phyloP scores from a whole-genome alignment of 2,113 vertebrate species.

The Irena cyanogastra region DNA sequence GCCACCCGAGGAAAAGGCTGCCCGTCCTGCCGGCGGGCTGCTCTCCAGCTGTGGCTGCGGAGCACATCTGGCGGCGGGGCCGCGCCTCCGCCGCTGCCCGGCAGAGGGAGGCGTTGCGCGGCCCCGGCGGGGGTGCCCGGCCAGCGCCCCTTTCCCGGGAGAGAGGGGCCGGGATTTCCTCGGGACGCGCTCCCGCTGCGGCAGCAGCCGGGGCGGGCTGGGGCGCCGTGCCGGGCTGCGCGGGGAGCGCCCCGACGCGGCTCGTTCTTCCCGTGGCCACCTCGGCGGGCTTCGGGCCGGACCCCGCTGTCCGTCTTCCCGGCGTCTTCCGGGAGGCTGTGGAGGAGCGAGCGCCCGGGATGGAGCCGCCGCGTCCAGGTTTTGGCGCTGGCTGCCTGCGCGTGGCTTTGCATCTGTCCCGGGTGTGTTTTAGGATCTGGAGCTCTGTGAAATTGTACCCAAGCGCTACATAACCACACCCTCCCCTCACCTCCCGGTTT shows the following conservation, averaged over 20 bases:
- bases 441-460: not conserved
- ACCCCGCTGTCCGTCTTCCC: accelerated
- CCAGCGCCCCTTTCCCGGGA: not conserved
- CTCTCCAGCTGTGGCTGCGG: not conserved
- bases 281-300: not conserved
- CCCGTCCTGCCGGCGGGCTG: not conserved
- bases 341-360: not conserved
- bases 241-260: not conserved
- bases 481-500: accelerated
- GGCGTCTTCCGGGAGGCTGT: not conserved
- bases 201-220: not conserved
- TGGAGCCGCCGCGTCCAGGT: not conserved
- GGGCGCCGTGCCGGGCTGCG: accelerated
- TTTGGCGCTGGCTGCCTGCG: not conserved
- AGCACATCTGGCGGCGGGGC: not conserved
- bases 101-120: conserved; percentile 1
- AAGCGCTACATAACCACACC: not conserved
- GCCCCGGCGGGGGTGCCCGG: not conserved
- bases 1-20: not conserved
- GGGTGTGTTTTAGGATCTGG: not conserved
- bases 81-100: not conserved
- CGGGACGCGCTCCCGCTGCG: not conserved
- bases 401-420: not conserved
- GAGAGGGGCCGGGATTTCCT: accelerated
- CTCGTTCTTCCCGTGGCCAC: accelerated